Conservation (phyloP, 2,888 invertebrate genomes). For the Stictocephala bisonia region DNA sequence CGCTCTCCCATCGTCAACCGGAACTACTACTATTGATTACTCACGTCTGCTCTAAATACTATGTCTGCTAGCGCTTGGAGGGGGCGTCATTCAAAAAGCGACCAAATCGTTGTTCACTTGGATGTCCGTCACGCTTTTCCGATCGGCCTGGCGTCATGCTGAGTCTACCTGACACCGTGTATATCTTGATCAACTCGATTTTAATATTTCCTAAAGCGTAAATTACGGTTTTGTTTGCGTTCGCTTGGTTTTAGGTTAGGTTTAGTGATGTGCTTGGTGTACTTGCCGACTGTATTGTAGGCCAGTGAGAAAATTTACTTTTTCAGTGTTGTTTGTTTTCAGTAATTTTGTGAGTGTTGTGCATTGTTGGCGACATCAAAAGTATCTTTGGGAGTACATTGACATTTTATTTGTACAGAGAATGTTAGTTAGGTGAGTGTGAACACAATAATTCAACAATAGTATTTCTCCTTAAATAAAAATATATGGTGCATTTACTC, state of each 20-base stretch:
- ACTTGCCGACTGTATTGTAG: background rate
- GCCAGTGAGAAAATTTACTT: background rate
- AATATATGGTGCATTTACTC: too few species aligned
- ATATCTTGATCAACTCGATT: too few species aligned
- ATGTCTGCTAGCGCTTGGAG: conserved; percentile 39
- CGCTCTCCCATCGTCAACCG: conserved; percentile 19
- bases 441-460: too few species aligned
- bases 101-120: conserved; percentile 3
- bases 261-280: background rate
- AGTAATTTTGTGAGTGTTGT: background rate
- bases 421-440: too few species aligned
- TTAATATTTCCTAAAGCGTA: too few species aligned
- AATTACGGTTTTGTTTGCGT: too few species aligned
- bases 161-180: background rate
- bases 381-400: too few species aligned
- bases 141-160: background rate
- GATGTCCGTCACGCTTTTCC: background rate
- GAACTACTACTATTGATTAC: conserved; percentile 46
- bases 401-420: too few species aligned
- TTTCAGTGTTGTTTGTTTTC: background rate
- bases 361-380: too few species aligned
- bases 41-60: conserved; percentile 44
- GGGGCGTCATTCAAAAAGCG: conserved; percentile 46
- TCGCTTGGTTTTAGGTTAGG: conserved; percentile 6
- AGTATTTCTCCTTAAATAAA: too few species aligned